Evolutionary conservation across 2,113 vertebrate species (phyloP), one percentile per base, ranked within the genome.

Genomic region (Pollachius pollachius): DNA sequence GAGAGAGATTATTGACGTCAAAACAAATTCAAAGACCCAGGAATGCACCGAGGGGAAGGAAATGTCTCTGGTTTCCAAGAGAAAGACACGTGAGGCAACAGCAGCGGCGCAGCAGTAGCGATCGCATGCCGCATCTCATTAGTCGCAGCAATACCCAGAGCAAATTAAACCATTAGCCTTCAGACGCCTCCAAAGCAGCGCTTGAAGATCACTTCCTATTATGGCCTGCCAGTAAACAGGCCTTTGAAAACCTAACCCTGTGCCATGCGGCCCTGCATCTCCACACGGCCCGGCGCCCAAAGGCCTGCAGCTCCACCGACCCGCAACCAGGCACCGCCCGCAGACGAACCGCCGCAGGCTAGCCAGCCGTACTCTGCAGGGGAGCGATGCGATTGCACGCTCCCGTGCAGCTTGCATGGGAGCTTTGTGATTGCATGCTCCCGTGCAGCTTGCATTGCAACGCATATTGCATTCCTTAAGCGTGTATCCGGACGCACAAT

Each of bases 191-290:
- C 87, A 82, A 89, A 89, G 85, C 78, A 86, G 88, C 82, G 86
- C 82, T 90, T 90, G 87, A 87, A 88, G 80, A 90, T 90, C 89
- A 90, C 85, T 87, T 92, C 85, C 87, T 90, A 89, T 91, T 88
- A 90, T 82, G 82, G 80, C 78, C 77, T 85, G 82, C 85, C 86
- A 87, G 85, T 84, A 88, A 89, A 91, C 79, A 86, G 84, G 81
- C 84, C 88, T 90, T 92, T 91, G 86, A 91, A 90, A 90, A 70
- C 85, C 89, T n/a, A n/a, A 87, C 85, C 82, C 86, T 88, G 81
- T 84, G 81, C 37, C 37, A 41, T 41, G 37, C 37, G 37, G 3
- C 37, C 37, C 37, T 41, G 37, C 11, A 11, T 6, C 37, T 41
- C 37, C 37, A 41, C 37, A 41, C n/a, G n/a, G 37, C 37, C 6